These are phyloP conservation scores for Cheilosia impressa DNA, from an alignment of 2,888 invertebrate species.

Conservation along the genomic window DNA sequence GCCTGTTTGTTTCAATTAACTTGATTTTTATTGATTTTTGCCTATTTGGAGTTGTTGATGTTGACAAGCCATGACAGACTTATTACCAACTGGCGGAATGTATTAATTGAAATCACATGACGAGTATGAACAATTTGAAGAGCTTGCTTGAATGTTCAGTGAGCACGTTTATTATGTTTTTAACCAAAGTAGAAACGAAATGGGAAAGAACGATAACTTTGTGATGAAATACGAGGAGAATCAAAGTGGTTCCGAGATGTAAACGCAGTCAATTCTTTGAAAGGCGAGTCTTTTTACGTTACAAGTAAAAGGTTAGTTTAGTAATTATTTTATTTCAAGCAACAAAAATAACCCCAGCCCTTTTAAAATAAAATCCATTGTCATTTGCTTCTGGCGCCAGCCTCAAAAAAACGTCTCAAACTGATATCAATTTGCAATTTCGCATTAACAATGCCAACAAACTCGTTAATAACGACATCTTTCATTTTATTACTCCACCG, in stretches of 20 bases:
- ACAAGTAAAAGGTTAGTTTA: no score
- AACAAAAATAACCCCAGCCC: no score
- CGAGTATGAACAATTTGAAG: conserved; percentile 43
- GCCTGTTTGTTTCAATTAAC: conserved; percentile 39
- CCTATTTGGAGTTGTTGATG: conserved; percentile 48
- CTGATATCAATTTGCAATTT: not conserved
- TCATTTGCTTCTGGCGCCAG: no score
- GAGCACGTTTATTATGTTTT: conserved; percentile 18
- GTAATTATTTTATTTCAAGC: no score
- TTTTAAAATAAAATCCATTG: no score
- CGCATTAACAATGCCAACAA: not conserved
- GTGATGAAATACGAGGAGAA: no score
- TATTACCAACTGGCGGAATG: conserved; percentile 42
- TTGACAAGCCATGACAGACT: conserved; percentile 42
- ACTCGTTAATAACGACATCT: not conserved
- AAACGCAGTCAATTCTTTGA: no score
- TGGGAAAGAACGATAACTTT: no score
- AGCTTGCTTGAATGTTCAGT: conserved; percentile 1
- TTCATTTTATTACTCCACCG: conserved; percentile 18
- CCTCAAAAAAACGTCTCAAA: no score
- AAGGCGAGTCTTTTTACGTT: no score
- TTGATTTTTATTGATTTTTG: conserved; percentile 43
- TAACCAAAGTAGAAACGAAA: no score
- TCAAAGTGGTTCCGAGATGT: no score
- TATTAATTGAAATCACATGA: conserved; percentile 40